Base-by-base conservation (phyloP, 1,140 invertebrate species). In the Saccostrea cuccullata region DNA sequence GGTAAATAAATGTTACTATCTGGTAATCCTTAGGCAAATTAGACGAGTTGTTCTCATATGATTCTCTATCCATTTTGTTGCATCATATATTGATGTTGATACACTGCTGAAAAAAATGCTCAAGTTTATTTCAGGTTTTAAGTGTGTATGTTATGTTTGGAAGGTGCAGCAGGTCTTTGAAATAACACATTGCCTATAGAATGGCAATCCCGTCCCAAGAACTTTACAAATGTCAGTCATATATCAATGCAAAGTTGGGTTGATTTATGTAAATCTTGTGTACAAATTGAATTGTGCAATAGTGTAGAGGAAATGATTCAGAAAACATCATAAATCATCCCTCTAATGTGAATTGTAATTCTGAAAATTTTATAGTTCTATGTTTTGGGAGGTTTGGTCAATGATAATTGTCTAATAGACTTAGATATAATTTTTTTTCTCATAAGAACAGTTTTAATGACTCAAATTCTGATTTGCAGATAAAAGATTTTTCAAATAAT, bases 221-320 rank as follows among this genome's bases (percentile, higher is more conserved):
- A 77, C 36, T 30, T 30, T 77, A 26, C 70, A 77, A 77, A 77
- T 77, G 70, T 30, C 23, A 30, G 26, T 77, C 23, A 30, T 77
- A 77, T 30, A 77, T 77, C 70, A 26, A 8, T 30, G 70, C 70
- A 77, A 77, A 77, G 70, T 77, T 30, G 70, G 30, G 70, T 30
- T 77, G 26, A 77, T 36, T 77, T 26, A 77, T 77, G 23, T 26
- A 77, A 77, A 77, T 77, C 30, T 77, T 77, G 70, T 77, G 70
- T 77, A 77, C 70, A 77, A 77, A 77, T 77, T 77, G 70, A 77
- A 77, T 77, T 77, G 23, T 77, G 70, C 70, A 77, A 26, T 77
- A 30, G 23, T 77, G 26, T 26, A 77, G 13, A 77, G 70, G 70
- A 77, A 77, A 30, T 30, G 70, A 77, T 77, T 40, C 58, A 77